Evolutionary conservation across 2,797 vertebrate genomes (phyloP).

Genomic region (Pogoniulus pusillus): DNA sequence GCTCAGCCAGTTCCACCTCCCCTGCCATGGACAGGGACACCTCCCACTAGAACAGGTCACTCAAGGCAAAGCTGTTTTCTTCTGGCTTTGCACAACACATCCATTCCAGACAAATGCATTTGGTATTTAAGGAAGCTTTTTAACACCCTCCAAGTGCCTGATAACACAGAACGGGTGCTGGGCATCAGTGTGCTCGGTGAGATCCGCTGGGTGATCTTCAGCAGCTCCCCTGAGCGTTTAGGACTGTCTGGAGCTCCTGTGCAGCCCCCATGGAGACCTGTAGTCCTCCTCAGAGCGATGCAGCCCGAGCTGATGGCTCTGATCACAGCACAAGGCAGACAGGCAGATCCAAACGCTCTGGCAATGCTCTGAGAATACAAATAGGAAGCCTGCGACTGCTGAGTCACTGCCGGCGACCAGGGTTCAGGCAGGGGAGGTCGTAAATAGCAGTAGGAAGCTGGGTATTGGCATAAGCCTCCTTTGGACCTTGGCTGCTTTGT

Average conservation of each 20-base stretch:
- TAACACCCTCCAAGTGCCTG: conserved; percentile 34
- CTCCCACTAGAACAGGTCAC: too few relatives aligned
- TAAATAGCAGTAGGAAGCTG: background rate
- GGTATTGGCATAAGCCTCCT: background rate
- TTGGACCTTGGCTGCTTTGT: background rate
- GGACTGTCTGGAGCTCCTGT: conserved; percentile 51
- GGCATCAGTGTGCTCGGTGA: conserved; percentile 28
- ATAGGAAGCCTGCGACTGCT: conserved; percentile 14
- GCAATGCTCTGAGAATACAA: background rate
- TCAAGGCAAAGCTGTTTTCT: conserved; percentile 25
- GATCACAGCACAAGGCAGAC: conserved; percentile 25
- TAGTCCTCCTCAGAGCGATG: conserved; percentile 66
- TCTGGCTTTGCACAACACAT: conserved; percentile 13
- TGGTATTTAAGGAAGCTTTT: conserved; percentile 56
- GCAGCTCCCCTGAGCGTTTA: conserved; percentile 46
- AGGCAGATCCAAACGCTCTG: background rate
- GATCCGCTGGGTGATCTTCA: conserved; percentile 62
- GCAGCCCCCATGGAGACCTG: conserved; percentile 62
- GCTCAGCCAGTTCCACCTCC: too few relatives aligned
- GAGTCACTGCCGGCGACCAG: background rate
- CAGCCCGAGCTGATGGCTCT: conserved; percentile 38
- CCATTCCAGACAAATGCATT: background rate
- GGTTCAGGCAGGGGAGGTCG: background rate
- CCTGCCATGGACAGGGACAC: too few relatives aligned
- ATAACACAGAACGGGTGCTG: conserved; percentile 4